Evolutionary conservation across 2,113 vertebrate genomes (phyloP).

Genomic region (Sialia sialis): DNA sequence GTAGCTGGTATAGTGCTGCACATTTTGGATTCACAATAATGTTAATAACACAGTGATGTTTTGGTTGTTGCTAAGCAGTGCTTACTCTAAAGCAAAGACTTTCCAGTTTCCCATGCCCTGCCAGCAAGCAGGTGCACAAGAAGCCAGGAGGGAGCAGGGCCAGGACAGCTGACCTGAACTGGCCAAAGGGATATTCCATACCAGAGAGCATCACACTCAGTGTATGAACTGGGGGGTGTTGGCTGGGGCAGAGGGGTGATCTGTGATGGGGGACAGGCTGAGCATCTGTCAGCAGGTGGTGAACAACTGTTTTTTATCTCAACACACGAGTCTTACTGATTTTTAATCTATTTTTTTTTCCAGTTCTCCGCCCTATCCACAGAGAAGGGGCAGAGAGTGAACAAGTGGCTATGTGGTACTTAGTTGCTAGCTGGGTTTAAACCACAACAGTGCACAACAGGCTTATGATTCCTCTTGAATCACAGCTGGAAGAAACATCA

Average conservation of each 20-base stretch:
- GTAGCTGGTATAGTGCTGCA: neutral
- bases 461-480: neutral
- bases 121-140: neutral
- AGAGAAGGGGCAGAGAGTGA: neutral
- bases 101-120: neutral
- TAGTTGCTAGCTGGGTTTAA: neutral
- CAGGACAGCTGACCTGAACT: neutral
- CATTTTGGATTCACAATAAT: neutral
- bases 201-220: neutral
- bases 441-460: neutral
- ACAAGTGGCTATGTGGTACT: neutral
- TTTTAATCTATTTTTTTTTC: neutral
- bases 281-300: neutral
- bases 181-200: neutral
- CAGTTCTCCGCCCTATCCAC: neutral
- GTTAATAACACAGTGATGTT: neutral
- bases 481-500: neutral
- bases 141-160: neutral
- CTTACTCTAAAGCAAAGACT: neutral
- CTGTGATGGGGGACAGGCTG: neutral
- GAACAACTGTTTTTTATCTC: neutral
- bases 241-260: neutral
- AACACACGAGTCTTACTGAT: neutral
- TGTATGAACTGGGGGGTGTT: neutral
- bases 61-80: neutral